A percentile compares a stretch with the other conserved stretches of the same genome.
Evolutionary conservation across 2,888 invertebrate genomes (phyloP).

Genomic region (Trypoxylon attenuatum): DNA sequence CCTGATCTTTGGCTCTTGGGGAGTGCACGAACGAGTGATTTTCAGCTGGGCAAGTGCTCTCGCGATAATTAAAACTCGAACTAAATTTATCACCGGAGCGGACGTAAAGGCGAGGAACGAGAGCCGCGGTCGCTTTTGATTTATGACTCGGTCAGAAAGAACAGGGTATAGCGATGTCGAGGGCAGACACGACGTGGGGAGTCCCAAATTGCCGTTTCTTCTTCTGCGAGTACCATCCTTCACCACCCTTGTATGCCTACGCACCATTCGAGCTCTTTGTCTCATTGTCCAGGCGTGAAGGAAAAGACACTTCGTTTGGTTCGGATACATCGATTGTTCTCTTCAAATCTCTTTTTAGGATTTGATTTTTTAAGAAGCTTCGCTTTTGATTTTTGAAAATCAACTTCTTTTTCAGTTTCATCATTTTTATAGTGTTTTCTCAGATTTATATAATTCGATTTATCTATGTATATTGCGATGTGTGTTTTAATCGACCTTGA

Average conservation of each 20-base stretch:
- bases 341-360: neutral
- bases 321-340: no score
- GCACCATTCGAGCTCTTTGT: constrained; percentile 42
- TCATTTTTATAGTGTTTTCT: no score
- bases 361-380: neutral
- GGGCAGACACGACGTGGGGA: constrained; percentile 50
- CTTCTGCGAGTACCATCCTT: constrained; percentile 41
- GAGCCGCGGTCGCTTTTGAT: constrained; percentile 41
- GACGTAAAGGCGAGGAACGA: constrained; percentile 15
- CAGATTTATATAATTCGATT: no score
- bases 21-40: neutral
- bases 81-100: constrained; percentile 21
- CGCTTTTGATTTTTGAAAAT: no score
- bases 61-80: constrained; percentile 32
- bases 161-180: constrained; percentile 54
- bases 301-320: constrained; percentile 33
- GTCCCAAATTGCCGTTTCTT: constrained; percentile 56
- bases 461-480: no score
- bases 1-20: no score
- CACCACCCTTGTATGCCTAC: constrained; percentile 44
- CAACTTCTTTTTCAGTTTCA: no score
- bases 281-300: constrained; percentile 24
- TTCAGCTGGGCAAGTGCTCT: neutral
- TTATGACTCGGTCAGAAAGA: constrained; percentile 38
- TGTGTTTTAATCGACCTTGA: no score